Base-by-base conservation (phyloP, 1,140 invertebrate species). In the Neoseiulus cucumeris region DNA sequence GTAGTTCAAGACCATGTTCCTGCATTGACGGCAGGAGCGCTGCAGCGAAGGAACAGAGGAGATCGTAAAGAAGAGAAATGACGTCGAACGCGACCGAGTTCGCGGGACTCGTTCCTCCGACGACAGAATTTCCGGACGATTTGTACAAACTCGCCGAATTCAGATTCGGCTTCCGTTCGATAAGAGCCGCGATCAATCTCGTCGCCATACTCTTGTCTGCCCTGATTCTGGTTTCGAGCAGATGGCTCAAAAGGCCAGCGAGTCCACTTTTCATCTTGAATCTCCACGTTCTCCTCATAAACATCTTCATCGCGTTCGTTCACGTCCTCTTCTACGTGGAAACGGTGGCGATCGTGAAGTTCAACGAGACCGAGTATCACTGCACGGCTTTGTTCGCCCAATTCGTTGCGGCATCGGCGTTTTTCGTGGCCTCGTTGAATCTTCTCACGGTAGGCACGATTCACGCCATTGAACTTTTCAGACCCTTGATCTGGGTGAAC, bases 241-340 rank as follows among this genome's bases (percentile, higher is more conserved):
- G 51, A 25, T 59, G 51, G 51, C 9, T 59, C 2, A 25, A 59
- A 6, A 25, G 51, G 51, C 51, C 51, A 9, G 51, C 51, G 25
- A 59, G 51, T 9, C 51, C 51, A 9, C 51, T 59, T 25, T 59
- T 59, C 51, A 59, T 59, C 14, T 33, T 59, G 51, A 59, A 20
- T 9, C 22, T 59, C 25, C 51, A 59, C 22, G 51, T 59, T 18
- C 51, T 59, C 25, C 22, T 59, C 17, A 33, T 59, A 17, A 59
- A 59, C 22, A 59, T 33, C 14, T 33, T 25, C 14, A 59, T 59
- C 4, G 51, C 51, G 2, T 59, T 59, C 22, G 22, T 59, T 59
- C 51, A 59, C 17, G 9, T 59, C 25, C 51, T 59, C 25, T 59
- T 59, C 22, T 59, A 59, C 9, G 51, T 33, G 14, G 51, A 59